These are phyloP conservation scores for Lordiphosa clarofinis DNA, from an alignment of 1,140 invertebrate species.

Conservation along the genomic window DNA sequence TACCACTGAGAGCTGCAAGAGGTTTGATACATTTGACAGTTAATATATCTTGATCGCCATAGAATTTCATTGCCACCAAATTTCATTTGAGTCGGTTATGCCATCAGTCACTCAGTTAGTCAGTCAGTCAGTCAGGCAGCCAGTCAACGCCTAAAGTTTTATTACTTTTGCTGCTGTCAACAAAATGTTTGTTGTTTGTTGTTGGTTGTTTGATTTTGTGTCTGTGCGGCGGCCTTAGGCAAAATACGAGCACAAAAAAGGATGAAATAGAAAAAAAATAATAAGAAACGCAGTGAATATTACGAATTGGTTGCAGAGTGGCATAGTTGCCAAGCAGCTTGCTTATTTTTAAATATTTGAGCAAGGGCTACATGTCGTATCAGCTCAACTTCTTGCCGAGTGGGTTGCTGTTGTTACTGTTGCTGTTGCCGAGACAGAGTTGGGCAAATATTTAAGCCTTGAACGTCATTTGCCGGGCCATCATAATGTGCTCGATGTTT, in stretches of 20 bases:
- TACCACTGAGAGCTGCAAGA: no score
- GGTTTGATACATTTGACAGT: no score
- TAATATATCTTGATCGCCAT: slow-evolving; percentile 24
- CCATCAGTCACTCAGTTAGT: slow-evolving; percentile 34
- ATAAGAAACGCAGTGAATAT: slow-evolving; percentile 66
- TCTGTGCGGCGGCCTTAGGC: slow-evolving; percentile 44
- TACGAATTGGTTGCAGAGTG: slow-evolving; percentile 19
- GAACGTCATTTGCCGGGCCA: slow-evolving; percentile 73
- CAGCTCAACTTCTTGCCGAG: slow-evolving; percentile 50
- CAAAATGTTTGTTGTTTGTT: slow-evolving; percentile 53
- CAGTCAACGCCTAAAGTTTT: slow-evolving; percentile 73
- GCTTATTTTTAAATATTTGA: slow-evolving; percentile 76
- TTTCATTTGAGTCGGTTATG: slow-evolving; percentile 29
- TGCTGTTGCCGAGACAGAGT: slow-evolving; percentile 54
- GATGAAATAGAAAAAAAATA: slow-evolving; percentile 27
- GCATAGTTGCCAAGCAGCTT: slow-evolving; percentile 57
- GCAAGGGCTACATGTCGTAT: slow-evolving; percentile 74
- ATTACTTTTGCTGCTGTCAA: slow-evolving; percentile 76
- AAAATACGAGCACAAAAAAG: slow-evolving; percentile 9
- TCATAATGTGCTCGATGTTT: slow-evolving; percentile 72
- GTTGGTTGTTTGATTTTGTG: slow-evolving; percentile 29
- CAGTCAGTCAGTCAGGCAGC: slow-evolving; percentile 14
- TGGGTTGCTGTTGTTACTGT: slow-evolving; percentile 44
- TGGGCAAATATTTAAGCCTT: slow-evolving; percentile 72
- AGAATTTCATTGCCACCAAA: slow-evolving; percentile 54